phyloP scores from a whole-genome alignment of 1,140 invertebrate genomes.

The Geopemphigus sp. region DNA sequence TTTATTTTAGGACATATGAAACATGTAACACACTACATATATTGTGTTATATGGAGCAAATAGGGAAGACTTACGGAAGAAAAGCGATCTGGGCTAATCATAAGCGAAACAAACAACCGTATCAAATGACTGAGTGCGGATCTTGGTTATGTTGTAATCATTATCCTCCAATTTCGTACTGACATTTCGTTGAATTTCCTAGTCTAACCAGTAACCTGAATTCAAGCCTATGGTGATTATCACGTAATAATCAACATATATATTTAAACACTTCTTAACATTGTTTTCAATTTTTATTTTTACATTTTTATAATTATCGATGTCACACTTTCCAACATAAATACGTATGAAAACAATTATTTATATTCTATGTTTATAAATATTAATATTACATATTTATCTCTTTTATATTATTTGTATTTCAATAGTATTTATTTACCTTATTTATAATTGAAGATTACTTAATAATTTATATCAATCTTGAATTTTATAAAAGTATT shows the following conservation, averaged over 20 bases:
- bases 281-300: neutral
- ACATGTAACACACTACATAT: neutral
- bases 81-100: slow-evolving; percentile 45
- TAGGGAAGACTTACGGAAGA: slow-evolving; percentile 46
- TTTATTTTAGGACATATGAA: neutral
- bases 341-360: too few species aligned
- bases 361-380: neutral
- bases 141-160: slow-evolving; percentile 35
- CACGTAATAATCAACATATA: slow-evolving; percentile 15
- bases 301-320: neutral
- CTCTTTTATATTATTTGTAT: neutral
- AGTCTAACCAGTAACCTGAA: slow-evolving; percentile 36
- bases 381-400: neutral
- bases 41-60: slow-evolving; percentile 45
- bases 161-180: slow-evolving; percentile 10
- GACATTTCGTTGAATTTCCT: slow-evolving; percentile 20
- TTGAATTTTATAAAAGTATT: neutral
- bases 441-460: too few species aligned
- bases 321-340: neutral
- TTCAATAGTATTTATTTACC: neutral
- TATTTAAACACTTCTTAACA: neutral
- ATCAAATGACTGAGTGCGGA: slow-evolving; percentile 20
- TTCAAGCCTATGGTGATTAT: neutral
- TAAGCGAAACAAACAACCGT: slow-evolving; percentile 39
- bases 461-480: neutral